Evolutionary conservation across 2,113 vertebrate genomes (phyloP).

Genomic region (Seriola aureovittata): DNA sequence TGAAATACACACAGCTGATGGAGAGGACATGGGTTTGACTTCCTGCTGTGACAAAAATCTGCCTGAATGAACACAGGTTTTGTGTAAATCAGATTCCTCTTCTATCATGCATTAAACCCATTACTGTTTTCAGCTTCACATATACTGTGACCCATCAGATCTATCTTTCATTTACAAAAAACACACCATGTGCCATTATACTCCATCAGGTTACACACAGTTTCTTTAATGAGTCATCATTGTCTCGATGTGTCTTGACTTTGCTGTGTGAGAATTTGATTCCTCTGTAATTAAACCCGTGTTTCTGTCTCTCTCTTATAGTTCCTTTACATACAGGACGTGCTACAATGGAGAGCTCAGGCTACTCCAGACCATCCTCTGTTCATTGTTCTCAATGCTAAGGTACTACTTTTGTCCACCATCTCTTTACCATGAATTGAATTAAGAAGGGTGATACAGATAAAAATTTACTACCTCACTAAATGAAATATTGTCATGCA

Average conservation of each 20-base stretch:
- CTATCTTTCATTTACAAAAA: constrained; percentile 9
- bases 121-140: background rate
- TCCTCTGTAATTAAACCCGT: constrained; percentile 59
- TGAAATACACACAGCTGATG: constrained; percentile 1
- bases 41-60: background rate
- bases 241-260: background rate
- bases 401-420: constrained; percentile 81
- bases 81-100: constrained; percentile 19
- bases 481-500: background rate
- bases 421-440: background rate
- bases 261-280: constrained; percentile 65
- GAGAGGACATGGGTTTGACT: background rate
- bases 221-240: background rate
- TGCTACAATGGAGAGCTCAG: constrained; percentile 96
- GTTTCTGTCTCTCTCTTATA: constrained; percentile 66
- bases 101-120: background rate
- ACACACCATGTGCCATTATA: background rate
- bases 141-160: background rate
- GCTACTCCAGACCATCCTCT: constrained; percentile 95
- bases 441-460: background rate
- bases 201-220: background rate
- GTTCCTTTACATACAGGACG: constrained; percentile 96
- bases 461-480: background rate
- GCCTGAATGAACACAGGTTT: background rate
- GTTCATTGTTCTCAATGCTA: constrained; percentile 93